Base-by-base conservation (phyloP, 2,797 vertebrate genomes). In the Zenarchopterus dispar region DNA sequence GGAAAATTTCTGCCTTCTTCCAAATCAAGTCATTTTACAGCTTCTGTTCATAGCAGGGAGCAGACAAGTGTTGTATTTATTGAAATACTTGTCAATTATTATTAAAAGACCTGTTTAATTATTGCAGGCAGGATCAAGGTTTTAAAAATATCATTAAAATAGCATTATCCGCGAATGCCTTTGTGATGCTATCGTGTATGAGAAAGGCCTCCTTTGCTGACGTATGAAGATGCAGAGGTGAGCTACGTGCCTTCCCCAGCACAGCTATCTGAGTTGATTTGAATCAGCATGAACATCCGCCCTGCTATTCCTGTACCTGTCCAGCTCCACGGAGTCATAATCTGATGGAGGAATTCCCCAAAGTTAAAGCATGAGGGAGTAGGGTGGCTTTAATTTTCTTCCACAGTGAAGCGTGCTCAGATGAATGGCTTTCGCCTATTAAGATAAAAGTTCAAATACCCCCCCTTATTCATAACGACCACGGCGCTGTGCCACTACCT, bases 361-460 rank as follows among this genome's bases (percentile, higher is more conserved):
- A 48, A 41, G 36, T 56, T 48, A 48, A 67, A n/a, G 55, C 47
- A 31, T 50, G 56, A 76, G 71, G 54, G 62, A 48, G 49, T 45
- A 8, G 39, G 56, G 58, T 33, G 50, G 22, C 26, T 67, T 69
- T 54, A 60, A 65, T 79, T 85, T 77, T 70, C 48, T 64, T 77
- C 84, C 56, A 77, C 68, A 77, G 63, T 47, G 61, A 72, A 61
- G 68, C 47, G 0, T 75, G 67, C 15, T 60, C 63, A 56, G 55
- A 19, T 62, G 70, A 81, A 81, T 76, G 59, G 62, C 68, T 85
- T 89, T 86, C 81, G 81, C 82, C 83, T 86, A 73, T 77, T 74
- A 46, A 70, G 84, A 86, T 89, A 83, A 78, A 56, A 70, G 77
- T 70, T 83, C 71, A 84, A 81, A 89, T 42, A 44, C 6, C 11